These are phyloP conservation scores for Okamejei kenojei DNA, from an alignment of 2,797 vertebrate species.

Conservation along the genomic window DNA sequence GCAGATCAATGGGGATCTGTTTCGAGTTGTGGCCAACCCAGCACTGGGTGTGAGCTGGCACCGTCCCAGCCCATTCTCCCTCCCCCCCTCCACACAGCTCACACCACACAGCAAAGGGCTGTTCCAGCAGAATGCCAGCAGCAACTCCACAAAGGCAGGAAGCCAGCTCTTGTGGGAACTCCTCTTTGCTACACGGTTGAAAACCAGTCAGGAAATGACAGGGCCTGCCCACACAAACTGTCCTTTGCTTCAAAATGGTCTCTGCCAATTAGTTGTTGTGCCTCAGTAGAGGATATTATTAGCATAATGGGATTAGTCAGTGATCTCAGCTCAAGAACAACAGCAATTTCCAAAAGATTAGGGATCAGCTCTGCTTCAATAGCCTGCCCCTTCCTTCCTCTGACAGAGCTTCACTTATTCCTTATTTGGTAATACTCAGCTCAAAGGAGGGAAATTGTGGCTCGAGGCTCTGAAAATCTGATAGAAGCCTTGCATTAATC, in stretches of 20 bases:
- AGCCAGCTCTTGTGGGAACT: background rate
- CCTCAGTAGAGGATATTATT: background rate
- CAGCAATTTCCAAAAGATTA: constrained; percentile 41
- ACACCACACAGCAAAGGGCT: background rate
- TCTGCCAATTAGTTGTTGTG: background rate
- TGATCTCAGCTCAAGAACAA: background rate
- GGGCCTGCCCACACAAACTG: background rate
- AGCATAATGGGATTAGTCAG: background rate
- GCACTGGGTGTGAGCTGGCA: background rate
- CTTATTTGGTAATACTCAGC: constrained; percentile 77
- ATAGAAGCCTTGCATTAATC: constrained; percentile 56
- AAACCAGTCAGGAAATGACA: background rate
- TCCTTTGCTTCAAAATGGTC: background rate
- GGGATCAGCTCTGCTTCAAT: constrained; percentile 48
- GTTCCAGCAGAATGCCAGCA: background rate
- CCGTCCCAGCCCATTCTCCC: background rate
- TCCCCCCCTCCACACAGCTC: background rate
- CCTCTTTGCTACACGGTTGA: background rate
- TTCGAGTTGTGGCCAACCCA: background rate
- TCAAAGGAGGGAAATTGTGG: constrained; percentile 57
- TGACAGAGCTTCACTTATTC: constrained; percentile 51
- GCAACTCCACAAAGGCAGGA: background rate
- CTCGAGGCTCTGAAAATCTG: constrained; percentile 44
- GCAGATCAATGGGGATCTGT: background rate
- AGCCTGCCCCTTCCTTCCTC: constrained; percentile 64